Base-by-base conservation (phyloP, 2,113 vertebrate genomes). In the Lamprotornis superbus region DNA sequence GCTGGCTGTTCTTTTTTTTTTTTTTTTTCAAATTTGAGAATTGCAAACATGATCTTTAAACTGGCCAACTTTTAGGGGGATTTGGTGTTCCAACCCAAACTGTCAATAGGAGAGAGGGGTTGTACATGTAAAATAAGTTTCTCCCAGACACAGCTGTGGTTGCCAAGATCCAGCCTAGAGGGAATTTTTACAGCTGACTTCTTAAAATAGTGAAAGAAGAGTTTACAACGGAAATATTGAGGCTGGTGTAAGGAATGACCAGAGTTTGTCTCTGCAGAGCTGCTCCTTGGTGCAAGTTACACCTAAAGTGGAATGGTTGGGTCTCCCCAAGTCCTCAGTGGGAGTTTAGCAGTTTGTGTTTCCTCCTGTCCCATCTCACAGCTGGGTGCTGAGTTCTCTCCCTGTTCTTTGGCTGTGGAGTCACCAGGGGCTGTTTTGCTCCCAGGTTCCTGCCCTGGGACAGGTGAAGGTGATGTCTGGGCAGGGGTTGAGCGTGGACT, bases 121-220 rank as follows among this genome's bases (percentile, higher is more conserved):
- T 90, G 55, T 94, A 65, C 85, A 90, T 83, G 90, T 94, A 77
- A 85, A 94, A 77, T 50, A 83, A 88, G 92, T 91, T 93, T 90
- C 88, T 93, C 90, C 47, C 82, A 96, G 92, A 90, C 55, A 1
- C 40, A 73, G 55, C 1, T 85, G 83, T 67, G 10, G 47, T 81
- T 97, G 93, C 94, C 95, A 96, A 95, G 79, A 90, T 93, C 76
- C 92, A 95, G 92, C 79, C 92, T 74, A 83, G 79, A 95, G 87
- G 67, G 64, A 92, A 82, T 93, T 95, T 95, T 96, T 95, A 90
- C 86, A 92, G 86, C 92, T 90, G 76, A 96, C 83, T 96, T 86
- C 88, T 95, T 93, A 92, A 95, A 94, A 93, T 87, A 90, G 83
- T 65, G 73, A 52, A 92, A 79, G 88, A 78, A 92, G n/a, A 47